Evolutionary conservation across 2,797 vertebrate genomes (phyloP), one percentile per base, ranked within the genome.

Genomic region (Hypotaenidia philippensis): DNA sequence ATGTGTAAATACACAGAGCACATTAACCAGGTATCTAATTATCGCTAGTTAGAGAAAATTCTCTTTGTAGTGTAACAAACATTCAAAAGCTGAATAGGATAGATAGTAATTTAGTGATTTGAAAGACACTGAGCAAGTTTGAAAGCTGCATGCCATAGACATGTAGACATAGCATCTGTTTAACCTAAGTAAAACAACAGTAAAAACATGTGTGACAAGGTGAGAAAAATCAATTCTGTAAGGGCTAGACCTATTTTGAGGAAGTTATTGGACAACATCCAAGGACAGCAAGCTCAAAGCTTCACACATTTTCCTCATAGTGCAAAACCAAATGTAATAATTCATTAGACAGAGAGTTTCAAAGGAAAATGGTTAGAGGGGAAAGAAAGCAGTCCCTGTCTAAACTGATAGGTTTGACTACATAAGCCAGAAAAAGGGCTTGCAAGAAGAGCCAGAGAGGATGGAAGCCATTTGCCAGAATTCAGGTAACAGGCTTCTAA

Each of bases 1-100:
- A 79, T 19, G 34, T 1, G 1, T 65, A 92, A 84, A 87, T 44
- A 86, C n/a, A 55, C 50, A 89, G 41, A 79, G 41, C 44, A 95
- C 66, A 89, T 94, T 82, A 90, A 55, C 32, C 34, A 79, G 77
- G 53, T 79, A 94, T 82, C 50, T 83, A 93, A 95, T 88, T 96
- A 82, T 47, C 2, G 0, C 15, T 61, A 64, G 49, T 34, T 72
- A 63, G 77, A 82, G 50, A 89, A 84, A 84, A 68, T 45, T 66
- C 23, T 23, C 22, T 82, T 84, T 79, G 11, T 34, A 69, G n/a
- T 81, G n/a, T 14, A 21, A 40, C 23, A 90, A 78, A 65, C 19
- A 40, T 36, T 36, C 47, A 50, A 78, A 90, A 89, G 29, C 18
- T 88, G 50, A 84, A 69, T 55, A 82, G 19, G 15, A 29, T 29